These are phyloP conservation scores for Drosophila anceps DNA, from an alignment of 2,888 invertebrate genomes.

Conservation along the genomic window DNA sequence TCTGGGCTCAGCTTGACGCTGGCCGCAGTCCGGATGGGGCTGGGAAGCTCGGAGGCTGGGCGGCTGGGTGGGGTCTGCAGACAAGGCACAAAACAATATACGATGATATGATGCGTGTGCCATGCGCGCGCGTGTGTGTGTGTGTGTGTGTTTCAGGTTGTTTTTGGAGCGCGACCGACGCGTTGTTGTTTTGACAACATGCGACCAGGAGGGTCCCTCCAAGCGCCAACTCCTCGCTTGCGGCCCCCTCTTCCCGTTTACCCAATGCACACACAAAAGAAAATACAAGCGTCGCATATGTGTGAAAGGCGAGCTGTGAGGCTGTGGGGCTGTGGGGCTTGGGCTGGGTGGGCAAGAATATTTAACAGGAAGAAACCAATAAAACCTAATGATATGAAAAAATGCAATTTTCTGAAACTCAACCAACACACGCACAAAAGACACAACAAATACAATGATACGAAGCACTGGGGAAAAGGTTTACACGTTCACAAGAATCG, in stretches of 20 bases:
- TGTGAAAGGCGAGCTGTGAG: constrained; percentile 16
- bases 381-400: constrained; percentile 85
- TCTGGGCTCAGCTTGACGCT: constrained; percentile 62
- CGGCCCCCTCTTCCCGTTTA: neutral
- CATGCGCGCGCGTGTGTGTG: constrained; percentile 10
- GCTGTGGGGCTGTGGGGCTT: neutral
- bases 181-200: constrained; percentile 71
- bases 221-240: neutral
- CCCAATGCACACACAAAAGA: constrained; percentile 22
- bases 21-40: constrained; percentile 18
- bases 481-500: constrained; percentile 50
- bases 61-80: constrained; percentile 1
- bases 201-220: constrained; percentile 41
- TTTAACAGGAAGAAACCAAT: constrained; percentile 84
- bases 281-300: constrained; percentile 50
- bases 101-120: constrained; percentile 76
- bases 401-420: constrained; percentile 82
- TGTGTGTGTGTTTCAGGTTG: constrained; percentile 47
- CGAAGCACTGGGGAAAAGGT: constrained; percentile 27
- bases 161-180: constrained; percentile 67
- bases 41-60: neutral
- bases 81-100: constrained; percentile 55
- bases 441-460: constrained; percentile 26
- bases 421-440: constrained; percentile 39
- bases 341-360: constrained; percentile 57